Evolutionary conservation across 2,888 invertebrate genomes (phyloP).

Genomic region (Calliphora vomitoria): DNA sequence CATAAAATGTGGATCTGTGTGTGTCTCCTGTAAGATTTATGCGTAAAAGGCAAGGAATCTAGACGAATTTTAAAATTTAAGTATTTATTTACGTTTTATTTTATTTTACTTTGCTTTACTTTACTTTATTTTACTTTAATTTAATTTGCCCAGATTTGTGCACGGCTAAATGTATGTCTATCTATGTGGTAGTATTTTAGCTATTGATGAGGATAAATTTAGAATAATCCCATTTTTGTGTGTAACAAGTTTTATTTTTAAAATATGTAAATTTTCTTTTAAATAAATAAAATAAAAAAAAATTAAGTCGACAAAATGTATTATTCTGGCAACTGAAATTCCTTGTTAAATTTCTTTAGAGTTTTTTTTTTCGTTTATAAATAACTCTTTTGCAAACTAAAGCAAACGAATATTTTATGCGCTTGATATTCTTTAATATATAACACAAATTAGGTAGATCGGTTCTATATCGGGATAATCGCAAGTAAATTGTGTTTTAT

Average conservation of each 20-base stretch:
- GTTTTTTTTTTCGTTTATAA: background rate
- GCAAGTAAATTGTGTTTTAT: too few species aligned
- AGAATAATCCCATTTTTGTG: conserved; percentile 63
- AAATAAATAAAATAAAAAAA: conserved; percentile 12
- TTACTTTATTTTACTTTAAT: conserved; percentile 54
- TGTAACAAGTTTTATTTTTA: conserved; percentile 58
- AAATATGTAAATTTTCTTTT: conserved; percentile 34
- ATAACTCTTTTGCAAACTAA: background rate
- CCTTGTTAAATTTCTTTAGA: background rate
- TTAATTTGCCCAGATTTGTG: conserved; percentile 65
- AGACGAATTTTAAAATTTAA: conserved; percentile 34
- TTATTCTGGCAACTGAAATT: background rate
- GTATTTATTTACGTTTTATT: conserved; percentile 7
- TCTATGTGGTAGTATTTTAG: conserved; percentile 21
- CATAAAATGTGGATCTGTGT: conserved; percentile 9
- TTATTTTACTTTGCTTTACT: background rate
- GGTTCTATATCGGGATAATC: too few species aligned
- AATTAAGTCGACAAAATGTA: background rate
- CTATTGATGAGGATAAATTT: conserved; percentile 63
- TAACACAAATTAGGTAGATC: too few species aligned
- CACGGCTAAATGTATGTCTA: background rate
- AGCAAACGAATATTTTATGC: too few species aligned
- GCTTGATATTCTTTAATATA: too few species aligned
- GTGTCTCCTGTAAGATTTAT: conserved; percentile 50
- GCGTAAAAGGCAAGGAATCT: conserved; percentile 45